Conservation (phyloP, 2,113 vertebrate species). For the Scopus umbretta region DNA sequence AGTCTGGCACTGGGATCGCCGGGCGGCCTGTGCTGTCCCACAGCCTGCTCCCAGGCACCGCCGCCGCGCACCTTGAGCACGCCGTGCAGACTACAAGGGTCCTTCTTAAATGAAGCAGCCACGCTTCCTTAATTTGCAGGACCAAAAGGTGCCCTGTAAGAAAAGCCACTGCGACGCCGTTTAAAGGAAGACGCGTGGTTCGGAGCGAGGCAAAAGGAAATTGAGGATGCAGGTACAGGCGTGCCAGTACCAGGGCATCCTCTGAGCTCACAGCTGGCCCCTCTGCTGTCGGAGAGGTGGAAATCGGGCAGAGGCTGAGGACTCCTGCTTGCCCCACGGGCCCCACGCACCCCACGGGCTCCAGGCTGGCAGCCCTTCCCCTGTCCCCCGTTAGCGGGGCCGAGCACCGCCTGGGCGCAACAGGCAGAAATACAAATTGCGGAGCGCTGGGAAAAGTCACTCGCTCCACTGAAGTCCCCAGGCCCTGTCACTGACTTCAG, state of each 20-base stretch:
- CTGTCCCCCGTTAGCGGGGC: fast-evolving
- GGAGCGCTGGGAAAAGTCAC: neutral
- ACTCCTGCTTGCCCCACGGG: fast-evolving
- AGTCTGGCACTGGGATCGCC: neutral
- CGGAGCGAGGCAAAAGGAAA: neutral
- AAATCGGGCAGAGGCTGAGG: neutral
- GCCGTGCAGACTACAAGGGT: fast-evolving
- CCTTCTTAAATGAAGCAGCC: neutral
- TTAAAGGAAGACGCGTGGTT: neutral
- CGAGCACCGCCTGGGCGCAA: neutral
- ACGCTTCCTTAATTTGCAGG: neutral
- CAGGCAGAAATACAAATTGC: neutral
- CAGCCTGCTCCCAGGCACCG: neutral
- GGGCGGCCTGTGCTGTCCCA: neutral
- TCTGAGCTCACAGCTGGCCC: neutral
- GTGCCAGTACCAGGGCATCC: too few species aligned
- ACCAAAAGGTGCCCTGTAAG: neutral
- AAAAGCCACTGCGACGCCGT: neutral
- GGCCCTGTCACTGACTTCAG: neutral
- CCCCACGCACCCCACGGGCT: fast-evolving
- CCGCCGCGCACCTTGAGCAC: neutral
- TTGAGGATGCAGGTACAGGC: neutral
- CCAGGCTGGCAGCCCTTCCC: neutral
- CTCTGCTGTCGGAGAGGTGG: neutral
- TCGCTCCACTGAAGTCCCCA: neutral